Percentiles rank a stretch among this genome's conserved stretches.
phyloP scores from a whole-genome alignment of 1,140 invertebrate species.

The Drosophila nebulosa region DNA sequence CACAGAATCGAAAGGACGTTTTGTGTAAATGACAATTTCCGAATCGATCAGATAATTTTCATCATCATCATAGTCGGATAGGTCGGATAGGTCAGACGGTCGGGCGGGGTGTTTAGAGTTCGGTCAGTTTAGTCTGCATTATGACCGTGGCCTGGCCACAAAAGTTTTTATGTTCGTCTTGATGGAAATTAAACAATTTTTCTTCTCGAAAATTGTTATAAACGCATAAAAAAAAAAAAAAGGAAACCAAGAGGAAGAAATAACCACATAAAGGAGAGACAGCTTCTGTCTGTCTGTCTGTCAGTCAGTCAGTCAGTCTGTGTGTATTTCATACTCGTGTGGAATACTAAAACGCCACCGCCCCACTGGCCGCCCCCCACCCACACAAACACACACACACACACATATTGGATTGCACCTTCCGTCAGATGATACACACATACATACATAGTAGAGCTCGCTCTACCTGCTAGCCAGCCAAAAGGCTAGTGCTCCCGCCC shows the following conservation, averaged over 20 bases:
- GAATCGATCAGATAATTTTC: not conserved
- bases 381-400: not conserved
- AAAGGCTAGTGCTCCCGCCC: constrained; percentile 6
- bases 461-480: not conserved
- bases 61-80: not conserved
- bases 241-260: constrained; percentile 9
- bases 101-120: no score
- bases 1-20: not conserved
- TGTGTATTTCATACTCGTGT: constrained; percentile 34
- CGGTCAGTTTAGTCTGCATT: no score
- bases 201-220: constrained; percentile 54
- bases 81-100: no score
- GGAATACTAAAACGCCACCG: constrained; percentile 58
- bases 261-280: constrained; percentile 37
- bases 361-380: constrained; percentile 15
- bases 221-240: constrained; percentile 48
- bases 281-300: constrained; percentile 56
- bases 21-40: not conserved
- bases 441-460: not conserved
- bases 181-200: constrained; percentile 61
- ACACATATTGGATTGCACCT: constrained; percentile 10
- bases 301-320: no score
- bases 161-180: not conserved
- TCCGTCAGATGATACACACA: not conserved
- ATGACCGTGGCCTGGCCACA: not conserved